These are phyloP conservation scores for Porites divaricata DNA, from an alignment of 92 coral and sea anemone genomes.

Conservation along the genomic window DNA sequence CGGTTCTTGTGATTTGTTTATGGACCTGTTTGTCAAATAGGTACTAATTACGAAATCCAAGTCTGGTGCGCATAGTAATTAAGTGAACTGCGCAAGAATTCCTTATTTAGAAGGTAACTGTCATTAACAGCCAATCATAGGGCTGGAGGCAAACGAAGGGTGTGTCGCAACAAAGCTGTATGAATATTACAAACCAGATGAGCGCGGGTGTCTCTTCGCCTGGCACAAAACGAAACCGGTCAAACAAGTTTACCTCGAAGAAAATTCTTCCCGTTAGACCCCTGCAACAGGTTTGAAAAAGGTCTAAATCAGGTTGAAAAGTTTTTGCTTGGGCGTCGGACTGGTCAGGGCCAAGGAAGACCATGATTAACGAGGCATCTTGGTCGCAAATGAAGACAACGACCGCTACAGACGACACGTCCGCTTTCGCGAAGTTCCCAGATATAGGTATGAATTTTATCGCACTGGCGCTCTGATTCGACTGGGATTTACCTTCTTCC, in stretches of 20 bases:
- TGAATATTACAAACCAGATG: no score
- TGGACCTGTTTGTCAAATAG: background rate
- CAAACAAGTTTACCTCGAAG: slow-evolving; percentile 47
- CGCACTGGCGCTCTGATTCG: slow-evolving; percentile 9
- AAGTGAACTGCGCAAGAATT: slow-evolving; percentile 5
- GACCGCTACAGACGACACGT: slow-evolving; percentile 4
- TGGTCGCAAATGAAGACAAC: slow-evolving; percentile 29
- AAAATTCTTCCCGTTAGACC: slow-evolving; percentile 13
- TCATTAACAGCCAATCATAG: slow-evolving; percentile 3
- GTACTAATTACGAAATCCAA: background rate
- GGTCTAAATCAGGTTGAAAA: slow-evolving; percentile 13
- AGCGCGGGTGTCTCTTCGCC: background rate
- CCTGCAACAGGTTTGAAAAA: slow-evolving; percentile 30
- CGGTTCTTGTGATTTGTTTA: background rate
- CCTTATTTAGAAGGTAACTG: background rate
- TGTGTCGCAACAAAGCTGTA: background rate
- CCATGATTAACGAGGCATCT: slow-evolving; percentile 25
- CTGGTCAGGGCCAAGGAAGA: no score
- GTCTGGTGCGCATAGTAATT: no score
- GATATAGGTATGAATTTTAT: slow-evolving; percentile 26
- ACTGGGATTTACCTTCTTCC: background rate
- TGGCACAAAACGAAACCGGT: slow-evolving; percentile 52
- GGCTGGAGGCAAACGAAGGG: background rate
- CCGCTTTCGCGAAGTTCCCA: slow-evolving; percentile 10
- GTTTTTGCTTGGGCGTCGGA: background rate